Conservation (phyloP, 2,797 vertebrate genomes). For the Brachyalestes nurse region DNA sequence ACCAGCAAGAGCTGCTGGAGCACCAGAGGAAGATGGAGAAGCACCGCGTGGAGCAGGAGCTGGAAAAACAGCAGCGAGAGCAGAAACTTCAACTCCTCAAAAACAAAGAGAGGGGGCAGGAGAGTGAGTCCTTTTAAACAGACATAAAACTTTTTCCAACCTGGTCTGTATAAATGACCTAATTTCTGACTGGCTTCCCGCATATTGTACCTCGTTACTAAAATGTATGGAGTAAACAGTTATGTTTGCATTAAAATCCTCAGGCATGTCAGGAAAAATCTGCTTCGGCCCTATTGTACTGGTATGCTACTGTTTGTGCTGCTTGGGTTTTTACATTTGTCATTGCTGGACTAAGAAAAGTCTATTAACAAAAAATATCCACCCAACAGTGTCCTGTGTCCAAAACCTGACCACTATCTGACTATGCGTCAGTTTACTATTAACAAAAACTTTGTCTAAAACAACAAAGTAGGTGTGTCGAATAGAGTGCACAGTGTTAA, state of each 20-base stretch:
- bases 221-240: background rate
- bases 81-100: constrained; percentile 94
- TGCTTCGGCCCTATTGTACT: background rate
- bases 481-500: too few species aligned
- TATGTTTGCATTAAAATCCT: background rate
- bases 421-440: too few species aligned
- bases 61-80: constrained; percentile 94
- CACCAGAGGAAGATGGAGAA: constrained; percentile 95
- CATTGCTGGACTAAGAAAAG: too few species aligned
- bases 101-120: constrained; percentile 95
- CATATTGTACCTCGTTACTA: background rate
- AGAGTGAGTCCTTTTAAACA: constrained; percentile 84
- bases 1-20: constrained; percentile 94
- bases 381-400: too few species aligned
- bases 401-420: too few species aligned
- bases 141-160: background rate
- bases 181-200: background rate
- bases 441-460: too few species aligned
- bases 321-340: too few species aligned
- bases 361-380: too few species aligned
- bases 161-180: background rate
- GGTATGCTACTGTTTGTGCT: too few species aligned
- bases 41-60: constrained; percentile 91
- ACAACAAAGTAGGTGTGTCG: too few species aligned
- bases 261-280: background rate